Base-by-base conservation (phyloP, 2,797 vertebrate genomes). In the Huso huso region DNA sequence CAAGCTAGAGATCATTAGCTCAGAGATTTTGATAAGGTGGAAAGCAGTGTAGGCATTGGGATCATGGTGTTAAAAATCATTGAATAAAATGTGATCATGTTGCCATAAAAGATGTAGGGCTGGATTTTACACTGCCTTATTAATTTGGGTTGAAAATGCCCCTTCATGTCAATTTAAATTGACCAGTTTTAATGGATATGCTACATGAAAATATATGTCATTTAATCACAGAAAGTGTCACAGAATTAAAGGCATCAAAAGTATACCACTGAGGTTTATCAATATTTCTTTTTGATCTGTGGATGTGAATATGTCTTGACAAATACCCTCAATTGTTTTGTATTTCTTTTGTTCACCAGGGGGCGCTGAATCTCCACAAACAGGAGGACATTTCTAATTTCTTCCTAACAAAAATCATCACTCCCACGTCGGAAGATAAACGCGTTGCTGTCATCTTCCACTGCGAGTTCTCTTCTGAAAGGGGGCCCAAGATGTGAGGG, bases 391-490 rank as follows among this genome's bases (percentile, higher is more conserved):
- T 85, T 0, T 69, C 71, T 63, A 73, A 78, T 51, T 70, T 73
- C 62, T 83, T 88, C 61, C 70, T 88, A 13, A 77, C 70, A 74
- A 76, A 73, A 51, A 79, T 79, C n/a, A 55, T 82, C 61, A 63
- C 79, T 9, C 69, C 79, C 7, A 53, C 68, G 64, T 69, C 68
- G n/a, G 66, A 69, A 18, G 71, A 77, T 65, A 83, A 81, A 61
- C 78, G 78, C 61, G 69, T 83, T 55, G 66, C 88, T 58, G 67
- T 87, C 7, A 73, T 88, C 69, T 84, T 89, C 68, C 80, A 88
- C 76, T 89, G 85, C 79, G 87, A 88, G 85, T 88, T 84, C 79
- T 89, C 87, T 66, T 89, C 84, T 3, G 84, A 86, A 62, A 81
- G 86, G 68, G 81, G 77, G 2, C 86, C 86, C 15, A 77, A 76